These are phyloP conservation scores for Orientallactaga bullata DNA, from an alignment of 2,113 vertebrate species.

Conservation along the genomic window DNA sequence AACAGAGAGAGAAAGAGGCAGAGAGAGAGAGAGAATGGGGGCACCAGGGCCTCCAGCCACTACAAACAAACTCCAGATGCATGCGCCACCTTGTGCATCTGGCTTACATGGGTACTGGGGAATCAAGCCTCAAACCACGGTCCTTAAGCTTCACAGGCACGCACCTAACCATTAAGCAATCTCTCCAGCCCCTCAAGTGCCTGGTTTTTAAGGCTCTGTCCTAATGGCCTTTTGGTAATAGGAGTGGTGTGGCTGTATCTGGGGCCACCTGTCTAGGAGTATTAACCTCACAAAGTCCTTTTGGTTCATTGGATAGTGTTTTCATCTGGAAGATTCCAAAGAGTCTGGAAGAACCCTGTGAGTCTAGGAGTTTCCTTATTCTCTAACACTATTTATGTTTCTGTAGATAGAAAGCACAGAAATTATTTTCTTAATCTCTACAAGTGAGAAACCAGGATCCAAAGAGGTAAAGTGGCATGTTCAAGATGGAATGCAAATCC, in stretches of 20 bases:
- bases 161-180: too few relatives aligned
- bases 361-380: not conserved
- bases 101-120: too few relatives aligned
- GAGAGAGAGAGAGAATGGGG: too few relatives aligned
- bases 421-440: not conserved
- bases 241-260: not conserved
- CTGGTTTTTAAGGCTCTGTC: not conserved
- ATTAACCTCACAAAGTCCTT: not conserved
- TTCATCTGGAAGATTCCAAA: not conserved
- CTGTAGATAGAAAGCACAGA: not conserved
- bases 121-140: too few relatives aligned
- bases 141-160: too few relatives aligned
- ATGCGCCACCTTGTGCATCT: too few relatives aligned
- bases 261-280: not conserved
- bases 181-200: too few relatives aligned
- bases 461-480: not conserved
- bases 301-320: not conserved
- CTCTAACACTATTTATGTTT: not conserved
- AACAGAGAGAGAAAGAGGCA: too few relatives aligned
- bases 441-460: not conserved
- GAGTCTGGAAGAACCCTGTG: not conserved
- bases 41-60: too few relatives aligned
- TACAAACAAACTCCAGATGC: too few relatives aligned
- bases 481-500: not conserved
- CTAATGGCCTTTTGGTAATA: slow-evolving; percentile 27